Percentiles rank a stretch among this genome's conserved stretches.
Conservation (phyloP, 2,888 invertebrate genomes). For the Torymus texanus region DNA sequence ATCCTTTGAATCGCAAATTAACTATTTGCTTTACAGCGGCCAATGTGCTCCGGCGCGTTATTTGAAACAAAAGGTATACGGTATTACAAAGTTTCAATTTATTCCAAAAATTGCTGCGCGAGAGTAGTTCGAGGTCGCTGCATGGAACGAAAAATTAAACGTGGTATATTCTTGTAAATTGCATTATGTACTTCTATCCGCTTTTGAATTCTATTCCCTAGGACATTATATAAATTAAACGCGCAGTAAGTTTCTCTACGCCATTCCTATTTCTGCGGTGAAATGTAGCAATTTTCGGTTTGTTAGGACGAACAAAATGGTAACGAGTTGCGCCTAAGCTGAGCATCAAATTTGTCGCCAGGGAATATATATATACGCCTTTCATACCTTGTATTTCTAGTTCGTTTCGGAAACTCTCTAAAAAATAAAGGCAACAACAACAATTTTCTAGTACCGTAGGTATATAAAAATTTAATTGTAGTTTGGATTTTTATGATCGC, state of each 20-base stretch:
- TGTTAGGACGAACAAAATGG: constrained; percentile 17
- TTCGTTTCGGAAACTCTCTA: no score
- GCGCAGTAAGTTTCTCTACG: constrained; percentile 5
- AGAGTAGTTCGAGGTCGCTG: no score
- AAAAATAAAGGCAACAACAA: no score
- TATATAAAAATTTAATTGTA: no score
- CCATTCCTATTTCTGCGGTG: constrained; percentile 21
- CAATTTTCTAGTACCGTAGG: no score
- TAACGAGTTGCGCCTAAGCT: constrained; percentile 26
- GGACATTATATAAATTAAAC: constrained; percentile 26
- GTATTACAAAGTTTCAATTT: no score
- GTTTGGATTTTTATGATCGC: no score
- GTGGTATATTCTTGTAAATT: background rate
- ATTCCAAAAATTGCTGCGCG: no score
- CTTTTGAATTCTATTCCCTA: background rate
- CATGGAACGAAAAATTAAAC: background rate
- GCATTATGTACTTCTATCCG: constrained; percentile 4
- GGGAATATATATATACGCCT: no score
- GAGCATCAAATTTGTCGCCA: constrained; percentile 3
- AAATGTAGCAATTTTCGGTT: constrained; percentile 31
- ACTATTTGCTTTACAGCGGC: constrained; percentile 1
- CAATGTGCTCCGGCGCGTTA: background rate
- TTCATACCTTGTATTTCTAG: no score
- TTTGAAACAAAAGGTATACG: no score
- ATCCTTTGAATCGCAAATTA: constrained; percentile 14